These are phyloP conservation scores for Callithrix jacchus DNA, from an alignment of 2,113 vertebrate species.

Conservation along the genomic window DNA sequence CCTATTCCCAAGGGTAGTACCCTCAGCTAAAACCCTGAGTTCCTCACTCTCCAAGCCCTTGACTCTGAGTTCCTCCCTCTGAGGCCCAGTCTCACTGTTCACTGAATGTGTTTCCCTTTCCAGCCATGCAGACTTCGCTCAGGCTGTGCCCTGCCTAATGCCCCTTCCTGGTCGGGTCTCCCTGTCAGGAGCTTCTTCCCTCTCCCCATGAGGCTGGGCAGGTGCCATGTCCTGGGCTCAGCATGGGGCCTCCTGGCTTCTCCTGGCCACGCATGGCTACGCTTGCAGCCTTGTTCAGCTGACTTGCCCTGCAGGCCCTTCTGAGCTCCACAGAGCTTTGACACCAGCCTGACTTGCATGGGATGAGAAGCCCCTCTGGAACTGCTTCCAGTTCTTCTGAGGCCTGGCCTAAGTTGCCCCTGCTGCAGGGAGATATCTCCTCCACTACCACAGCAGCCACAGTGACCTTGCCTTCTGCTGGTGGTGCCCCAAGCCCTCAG, in stretches of 20 bases:
- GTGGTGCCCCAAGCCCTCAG: no score
- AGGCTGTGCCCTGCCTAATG: not conserved
- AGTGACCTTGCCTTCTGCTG: not conserved
- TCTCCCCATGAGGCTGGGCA: not conserved
- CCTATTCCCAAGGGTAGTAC: not conserved
- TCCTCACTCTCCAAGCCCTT: not conserved
- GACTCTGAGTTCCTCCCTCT: not conserved
- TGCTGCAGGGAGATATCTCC: not conserved
- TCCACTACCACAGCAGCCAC: not conserved
- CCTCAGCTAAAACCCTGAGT: not conserved
- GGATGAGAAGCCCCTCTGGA: not conserved
- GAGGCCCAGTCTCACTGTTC: not conserved
- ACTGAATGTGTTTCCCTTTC: not conserved
- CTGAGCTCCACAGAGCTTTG: not conserved
- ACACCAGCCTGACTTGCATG: not conserved
- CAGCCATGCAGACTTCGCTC: not conserved
- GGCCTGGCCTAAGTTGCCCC: not conserved
- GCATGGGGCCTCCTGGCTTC: not conserved
- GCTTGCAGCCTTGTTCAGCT: no score
- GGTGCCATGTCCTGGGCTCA: not conserved
- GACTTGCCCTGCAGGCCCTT: no score
- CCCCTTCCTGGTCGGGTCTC: not conserved
- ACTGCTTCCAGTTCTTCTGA: not conserved
- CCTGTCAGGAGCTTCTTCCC: not conserved
- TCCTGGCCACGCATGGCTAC: no score